Conservation (phyloP, 2,888 invertebrate genomes). For the Thyatira batis region DNA sequence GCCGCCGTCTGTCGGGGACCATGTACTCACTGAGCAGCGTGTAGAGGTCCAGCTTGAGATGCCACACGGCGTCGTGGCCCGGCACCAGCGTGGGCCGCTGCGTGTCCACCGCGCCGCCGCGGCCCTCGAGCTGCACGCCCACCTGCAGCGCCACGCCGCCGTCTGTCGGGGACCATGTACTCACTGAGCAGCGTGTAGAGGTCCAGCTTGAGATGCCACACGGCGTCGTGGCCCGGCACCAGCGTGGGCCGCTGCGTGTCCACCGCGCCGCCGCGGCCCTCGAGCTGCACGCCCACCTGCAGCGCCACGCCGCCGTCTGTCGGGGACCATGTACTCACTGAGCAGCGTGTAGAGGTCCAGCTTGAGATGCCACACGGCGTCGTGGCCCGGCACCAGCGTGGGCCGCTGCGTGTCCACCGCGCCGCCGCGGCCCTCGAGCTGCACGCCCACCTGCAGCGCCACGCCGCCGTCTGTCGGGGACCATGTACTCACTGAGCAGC, state of each 20-base stretch:
- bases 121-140: constrained; percentile 82
- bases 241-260: constrained; percentile 83
- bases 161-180: too few species aligned
- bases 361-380: constrained; percentile 92
- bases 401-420: constrained; percentile 83
- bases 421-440: constrained; percentile 84
- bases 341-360: constrained; percentile 86
- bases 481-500: constrained; percentile 77
- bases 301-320: too few species aligned
- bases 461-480: too few species aligned
- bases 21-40: constrained; percentile 78
- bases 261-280: constrained; percentile 85
- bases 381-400: constrained; percentile 84
- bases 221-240: constrained; percentile 86
- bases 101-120: constrained; percentile 84
- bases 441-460: too few species aligned
- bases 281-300: constrained; percentile 75
- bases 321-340: constrained; percentile 75
- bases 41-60: constrained; percentile 88
- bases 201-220: constrained; percentile 93
- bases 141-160: too few species aligned
- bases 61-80: constrained; percentile 90
- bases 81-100: constrained; percentile 84
- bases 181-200: constrained; percentile 83
- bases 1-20: too few species aligned